Percentiles rank a stretch among this genome's conserved stretches.
Conservation (phyloP, 1,140 invertebrate genomes). For the Onthophagus taurus region DNA sequence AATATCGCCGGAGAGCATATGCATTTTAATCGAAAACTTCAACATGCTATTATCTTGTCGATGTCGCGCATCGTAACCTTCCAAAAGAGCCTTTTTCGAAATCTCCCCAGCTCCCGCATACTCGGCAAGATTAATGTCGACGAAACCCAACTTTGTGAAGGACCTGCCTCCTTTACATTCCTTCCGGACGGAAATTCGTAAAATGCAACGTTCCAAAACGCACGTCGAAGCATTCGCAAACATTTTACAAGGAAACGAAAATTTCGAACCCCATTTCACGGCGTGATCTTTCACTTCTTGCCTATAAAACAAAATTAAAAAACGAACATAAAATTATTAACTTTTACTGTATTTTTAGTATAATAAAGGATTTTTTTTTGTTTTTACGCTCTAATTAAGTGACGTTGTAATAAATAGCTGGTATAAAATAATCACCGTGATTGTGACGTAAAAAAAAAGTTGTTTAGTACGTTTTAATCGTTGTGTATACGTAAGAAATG, state of each 20-base stretch:
- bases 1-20: constrained; percentile 89
- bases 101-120: constrained; percentile 88
- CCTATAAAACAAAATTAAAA: too few species aligned
- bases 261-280: constrained; percentile 84
- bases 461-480: too few species aligned
- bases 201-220: constrained; percentile 82
- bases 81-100: constrained; percentile 75
- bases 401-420: too few species aligned
- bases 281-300: constrained; percentile 88
- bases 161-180: constrained; percentile 57
- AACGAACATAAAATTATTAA: too few species aligned
- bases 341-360: too few species aligned
- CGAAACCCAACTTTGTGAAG: constrained; percentile 87
- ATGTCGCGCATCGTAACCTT: constrained; percentile 86
- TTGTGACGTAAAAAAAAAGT: too few species aligned
- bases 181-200: constrained; percentile 90
- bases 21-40: constrained; percentile 81
- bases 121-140: constrained; percentile 92
- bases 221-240: constrained; percentile 90
- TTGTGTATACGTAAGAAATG: too few species aligned
- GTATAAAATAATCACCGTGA: too few species aligned
- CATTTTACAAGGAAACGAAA: constrained; percentile 93
- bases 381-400: too few species aligned
- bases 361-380: too few species aligned
- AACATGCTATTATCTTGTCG: constrained; percentile 95